phyloP scores from a whole-genome alignment of 2,797 vertebrate species.

The Apogon talboti region DNA sequence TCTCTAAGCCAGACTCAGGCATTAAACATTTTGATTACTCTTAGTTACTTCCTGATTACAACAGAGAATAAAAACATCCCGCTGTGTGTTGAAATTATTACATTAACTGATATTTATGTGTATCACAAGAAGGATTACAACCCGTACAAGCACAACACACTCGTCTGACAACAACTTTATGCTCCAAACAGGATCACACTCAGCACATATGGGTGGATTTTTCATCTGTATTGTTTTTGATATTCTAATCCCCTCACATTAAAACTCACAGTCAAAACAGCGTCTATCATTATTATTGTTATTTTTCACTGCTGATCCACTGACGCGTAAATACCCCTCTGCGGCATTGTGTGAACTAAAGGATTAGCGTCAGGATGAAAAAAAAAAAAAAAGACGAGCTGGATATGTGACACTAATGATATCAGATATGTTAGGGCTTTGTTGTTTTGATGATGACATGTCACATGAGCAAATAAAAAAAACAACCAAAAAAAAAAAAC shows the following conservation, averaged over 20 bases:
- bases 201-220: slow-evolving; percentile 27
- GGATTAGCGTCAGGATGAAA: slow-evolving; percentile 66
- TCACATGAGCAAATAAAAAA: slow-evolving; percentile 1
- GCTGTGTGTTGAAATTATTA: too few relatives aligned
- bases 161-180: not conserved
- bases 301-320: slow-evolving; percentile 54
- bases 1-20: too few relatives aligned
- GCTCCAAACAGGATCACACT: slow-evolving; percentile 39
- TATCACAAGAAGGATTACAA: too few relatives aligned
- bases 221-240: slow-evolving; percentile 64
- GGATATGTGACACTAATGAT: slow-evolving; percentile 29
- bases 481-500: too few relatives aligned
- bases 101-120: too few relatives aligned
- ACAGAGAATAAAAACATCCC: too few relatives aligned
- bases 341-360: slow-evolving; percentile 45
- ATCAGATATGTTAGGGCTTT: slow-evolving; percentile 33
- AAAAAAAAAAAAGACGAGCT: slow-evolving; percentile 8
- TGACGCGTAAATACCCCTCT: slow-evolving; percentile 62
- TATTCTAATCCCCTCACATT: slow-evolving; percentile 41
- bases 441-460: slow-evolving; percentile 50
- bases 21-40: too few relatives aligned
- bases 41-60: too few relatives aligned
- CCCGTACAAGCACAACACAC: too few relatives aligned
- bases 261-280: slow-evolving; percentile 66
- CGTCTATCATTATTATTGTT: slow-evolving; percentile 61